Conservation (phyloP, 2,888 invertebrate genomes). For the Physocephala rufipes region DNA sequence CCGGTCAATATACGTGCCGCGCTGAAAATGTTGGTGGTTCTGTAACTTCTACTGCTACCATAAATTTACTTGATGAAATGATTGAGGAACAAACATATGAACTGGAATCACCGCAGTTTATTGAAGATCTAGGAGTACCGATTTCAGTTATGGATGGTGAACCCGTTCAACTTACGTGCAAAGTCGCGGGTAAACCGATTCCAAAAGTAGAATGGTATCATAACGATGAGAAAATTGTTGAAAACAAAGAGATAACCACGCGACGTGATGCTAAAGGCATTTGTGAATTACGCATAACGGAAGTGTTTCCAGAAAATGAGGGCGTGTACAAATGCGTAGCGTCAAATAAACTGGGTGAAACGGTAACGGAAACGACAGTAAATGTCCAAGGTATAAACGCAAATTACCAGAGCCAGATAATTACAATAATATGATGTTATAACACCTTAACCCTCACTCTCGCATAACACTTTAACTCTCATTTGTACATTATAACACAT, state of each 20-base stretch:
- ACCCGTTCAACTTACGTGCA: conserved; percentile 77
- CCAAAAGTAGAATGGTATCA: conserved; percentile 86
- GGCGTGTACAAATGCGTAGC: conserved; percentile 87
- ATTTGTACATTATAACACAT: too few species aligned
- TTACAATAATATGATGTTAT: too few species aligned
- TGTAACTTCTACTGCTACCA: conserved; percentile 83
- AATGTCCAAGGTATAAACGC: conserved; percentile 81
- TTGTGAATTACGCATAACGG: conserved; percentile 82
- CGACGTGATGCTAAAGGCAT: conserved; percentile 80
- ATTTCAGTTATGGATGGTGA: conserved; percentile 91
- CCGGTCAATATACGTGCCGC: conserved; percentile 84
- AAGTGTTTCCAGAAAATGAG: conserved; percentile 91
- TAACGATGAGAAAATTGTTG: conserved; percentile 75
- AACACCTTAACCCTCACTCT: too few species aligned
- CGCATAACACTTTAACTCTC: too few species aligned
- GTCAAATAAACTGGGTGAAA: conserved; percentile 83
- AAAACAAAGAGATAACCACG: conserved; percentile 80
- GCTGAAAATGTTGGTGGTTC: conserved; percentile 92
- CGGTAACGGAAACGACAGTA: conserved; percentile 78
- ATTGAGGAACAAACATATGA: conserved; percentile 70
- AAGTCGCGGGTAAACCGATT: conserved; percentile 79
- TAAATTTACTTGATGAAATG: conserved; percentile 70
- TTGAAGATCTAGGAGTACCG: conserved; percentile 74
- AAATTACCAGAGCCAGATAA: too few species aligned
- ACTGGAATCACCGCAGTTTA: conserved; percentile 79